Base-by-base conservation (phyloP, 2,113 vertebrate genomes). In the Barnardius zonarius region DNA sequence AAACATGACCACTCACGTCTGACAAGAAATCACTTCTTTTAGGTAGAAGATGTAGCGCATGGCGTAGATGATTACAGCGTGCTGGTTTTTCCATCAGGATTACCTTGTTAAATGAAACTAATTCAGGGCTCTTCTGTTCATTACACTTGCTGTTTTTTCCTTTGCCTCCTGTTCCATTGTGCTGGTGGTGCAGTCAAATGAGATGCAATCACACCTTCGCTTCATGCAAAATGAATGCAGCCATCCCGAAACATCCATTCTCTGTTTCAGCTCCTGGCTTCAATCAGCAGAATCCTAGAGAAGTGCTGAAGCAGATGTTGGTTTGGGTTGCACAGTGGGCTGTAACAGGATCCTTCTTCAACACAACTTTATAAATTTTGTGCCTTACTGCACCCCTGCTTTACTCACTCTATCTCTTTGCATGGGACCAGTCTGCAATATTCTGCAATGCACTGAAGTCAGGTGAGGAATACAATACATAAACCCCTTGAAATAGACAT, bases 291-390 rank as follows among this genome's bases (percentile, higher is more conserved):
- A 52, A 25, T 43, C 35, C 35, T 48, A 59, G 52, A 63, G 28
- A n/a, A 30, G 41, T 52, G 11, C 83, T 76, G 33, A n/a, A 74
- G 64, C 52, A 72, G 88, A 91, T 75, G 80, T 66, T 80, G 39
- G 49, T 39, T 54, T 44, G 51, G 48, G 41, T 73, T n/a, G 37
- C 57, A 31, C 27, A n/a, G 37, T 52, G 52, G 78, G 43, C 57
- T 66, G 27, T 52, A 51, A 86, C 85, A 78, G 49, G 49, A n/a
- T 51, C 87, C 61, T 84, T 69, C 61, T 91, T 55, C 69, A 83
- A 43, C 54, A 25, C 46, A 52, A 23, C 8, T 80, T 62, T 69
- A 86, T 90, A 93, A 75, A 73, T 73, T 90, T 82, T 83, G 76
- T 10, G 74, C 13, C 9, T 90, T 88, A 88, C 55, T 33, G n/a